phyloP scores from a whole-genome alignment of 2,113 vertebrate genomes.

The Brevimyrus niger region DNA sequence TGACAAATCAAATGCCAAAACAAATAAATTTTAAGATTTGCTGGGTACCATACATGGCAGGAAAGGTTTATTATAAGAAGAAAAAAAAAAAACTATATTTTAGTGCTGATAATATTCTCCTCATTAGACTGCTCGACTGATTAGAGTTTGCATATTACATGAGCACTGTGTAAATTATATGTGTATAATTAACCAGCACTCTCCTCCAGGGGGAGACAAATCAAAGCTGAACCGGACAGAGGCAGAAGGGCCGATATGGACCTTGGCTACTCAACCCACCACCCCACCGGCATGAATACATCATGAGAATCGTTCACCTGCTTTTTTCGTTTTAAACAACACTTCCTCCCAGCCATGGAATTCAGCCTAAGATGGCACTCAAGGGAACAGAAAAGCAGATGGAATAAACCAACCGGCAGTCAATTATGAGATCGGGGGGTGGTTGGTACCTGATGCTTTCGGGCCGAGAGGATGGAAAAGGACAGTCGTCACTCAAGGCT shows the following conservation, averaged over 20 bases:
- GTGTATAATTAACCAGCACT: not conserved
- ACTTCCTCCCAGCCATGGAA: not conserved
- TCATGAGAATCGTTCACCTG: not conserved
- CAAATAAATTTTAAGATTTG: not conserved
- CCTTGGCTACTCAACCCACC: not conserved
- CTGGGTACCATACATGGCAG: not conserved
- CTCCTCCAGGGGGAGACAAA: not conserved
- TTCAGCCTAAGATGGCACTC: not conserved
- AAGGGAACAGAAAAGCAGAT: not conserved
- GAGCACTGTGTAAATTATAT: not conserved
- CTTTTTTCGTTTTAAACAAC: not conserved
- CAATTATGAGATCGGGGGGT: not conserved
- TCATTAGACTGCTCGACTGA: not conserved
- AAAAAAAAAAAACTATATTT: not conserved
- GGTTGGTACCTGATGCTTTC: not conserved
- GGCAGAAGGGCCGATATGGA: not conserved
- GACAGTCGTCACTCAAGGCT: not conserved
- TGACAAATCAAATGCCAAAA: not conserved
- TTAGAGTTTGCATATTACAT: not conserved
- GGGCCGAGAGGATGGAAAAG: too few species aligned
- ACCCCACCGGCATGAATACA: not conserved
- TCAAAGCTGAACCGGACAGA: not conserved
- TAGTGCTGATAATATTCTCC: not conserved
- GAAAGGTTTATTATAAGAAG: not conserved
- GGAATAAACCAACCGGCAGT: not conserved